Conservation (phyloP, 2,113 vertebrate genomes). For the Pelusios castaneus region DNA sequence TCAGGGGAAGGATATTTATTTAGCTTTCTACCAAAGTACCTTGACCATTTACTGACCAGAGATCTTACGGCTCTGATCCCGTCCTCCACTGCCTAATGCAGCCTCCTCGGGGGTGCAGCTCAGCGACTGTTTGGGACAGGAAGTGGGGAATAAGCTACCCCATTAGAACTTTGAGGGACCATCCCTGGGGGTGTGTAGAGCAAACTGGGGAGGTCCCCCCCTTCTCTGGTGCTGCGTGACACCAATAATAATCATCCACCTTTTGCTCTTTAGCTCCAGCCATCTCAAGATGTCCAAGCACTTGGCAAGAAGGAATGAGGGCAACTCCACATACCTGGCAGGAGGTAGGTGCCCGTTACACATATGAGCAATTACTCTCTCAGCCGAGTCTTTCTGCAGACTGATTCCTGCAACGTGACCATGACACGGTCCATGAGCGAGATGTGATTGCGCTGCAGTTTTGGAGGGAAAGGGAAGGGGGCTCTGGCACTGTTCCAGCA, state of each 20-base stretch:
- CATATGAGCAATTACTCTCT: background rate
- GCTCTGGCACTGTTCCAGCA: slow-evolving; percentile 23
- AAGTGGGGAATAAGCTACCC: background rate
- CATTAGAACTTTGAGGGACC: background rate
- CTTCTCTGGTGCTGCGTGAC: background rate
- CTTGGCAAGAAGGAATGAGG: background rate
- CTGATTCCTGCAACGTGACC: background rate
- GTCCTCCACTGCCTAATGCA: background rate
- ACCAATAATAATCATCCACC: background rate
- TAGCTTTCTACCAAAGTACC: background rate
- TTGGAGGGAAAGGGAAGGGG: slow-evolving; percentile 32
- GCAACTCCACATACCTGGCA: no score
- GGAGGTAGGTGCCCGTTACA: background rate
- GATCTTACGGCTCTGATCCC: background rate
- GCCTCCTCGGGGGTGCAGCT: background rate
- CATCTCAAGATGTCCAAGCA: background rate
- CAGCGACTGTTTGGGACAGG: background rate
- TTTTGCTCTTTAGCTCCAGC: background rate
- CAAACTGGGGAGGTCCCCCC: background rate
- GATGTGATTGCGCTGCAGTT: slow-evolving; percentile 18
- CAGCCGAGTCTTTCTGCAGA: background rate
- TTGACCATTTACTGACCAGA: background rate
- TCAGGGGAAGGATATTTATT: no score
- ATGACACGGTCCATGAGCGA: background rate
- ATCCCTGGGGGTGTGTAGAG: background rate